Conservation (phyloP, 2,797 vertebrate species). For the Acrossocheilus wenchowensis region DNA sequence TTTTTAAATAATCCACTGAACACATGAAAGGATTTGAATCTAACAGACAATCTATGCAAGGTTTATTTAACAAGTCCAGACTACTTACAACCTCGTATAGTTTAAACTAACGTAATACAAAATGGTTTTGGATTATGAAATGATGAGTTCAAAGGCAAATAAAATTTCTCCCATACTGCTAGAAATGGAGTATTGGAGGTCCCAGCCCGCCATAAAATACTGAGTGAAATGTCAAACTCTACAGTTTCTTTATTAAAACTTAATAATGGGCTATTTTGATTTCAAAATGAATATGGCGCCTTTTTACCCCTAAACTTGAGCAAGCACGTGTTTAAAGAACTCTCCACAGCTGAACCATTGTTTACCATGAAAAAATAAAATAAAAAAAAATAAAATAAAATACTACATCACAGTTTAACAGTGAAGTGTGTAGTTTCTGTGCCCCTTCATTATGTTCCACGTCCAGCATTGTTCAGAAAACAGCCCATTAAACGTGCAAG, state of each 20-base stretch:
- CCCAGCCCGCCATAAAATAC: slow-evolving; percentile 78
- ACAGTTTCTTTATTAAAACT: slow-evolving; percentile 41
- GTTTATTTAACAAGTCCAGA: slow-evolving; percentile 57
- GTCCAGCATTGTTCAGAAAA: not conserved
- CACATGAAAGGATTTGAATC: slow-evolving; percentile 60
- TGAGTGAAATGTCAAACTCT: slow-evolving; percentile 63
- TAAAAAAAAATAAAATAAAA: not conserved
- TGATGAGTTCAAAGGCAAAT: slow-evolving; percentile 66
- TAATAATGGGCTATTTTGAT: slow-evolving; percentile 65
- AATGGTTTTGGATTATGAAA: slow-evolving; percentile 74
- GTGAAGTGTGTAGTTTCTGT: not conserved
- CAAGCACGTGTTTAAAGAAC: not conserved
- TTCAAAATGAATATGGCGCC: slow-evolving; percentile 16
- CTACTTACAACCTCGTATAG: slow-evolving; percentile 52
- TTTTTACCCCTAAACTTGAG: not conserved
- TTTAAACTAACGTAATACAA: slow-evolving; percentile 69
- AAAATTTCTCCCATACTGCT: slow-evolving; percentile 56
- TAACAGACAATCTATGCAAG: slow-evolving; percentile 60
- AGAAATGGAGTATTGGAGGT: slow-evolving; percentile 68
- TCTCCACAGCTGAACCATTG: slow-evolving; percentile 66
- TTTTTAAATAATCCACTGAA: slow-evolving; percentile 43
- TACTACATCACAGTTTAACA: slow-evolving; percentile 48
- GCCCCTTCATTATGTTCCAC: not conserved
- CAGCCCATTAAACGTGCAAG: not conserved
- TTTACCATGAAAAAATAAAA: slow-evolving; percentile 24